These are phyloP conservation scores for Plebejus anna DNA, from an alignment of 2,888 invertebrate species.

Conservation along the genomic window DNA sequence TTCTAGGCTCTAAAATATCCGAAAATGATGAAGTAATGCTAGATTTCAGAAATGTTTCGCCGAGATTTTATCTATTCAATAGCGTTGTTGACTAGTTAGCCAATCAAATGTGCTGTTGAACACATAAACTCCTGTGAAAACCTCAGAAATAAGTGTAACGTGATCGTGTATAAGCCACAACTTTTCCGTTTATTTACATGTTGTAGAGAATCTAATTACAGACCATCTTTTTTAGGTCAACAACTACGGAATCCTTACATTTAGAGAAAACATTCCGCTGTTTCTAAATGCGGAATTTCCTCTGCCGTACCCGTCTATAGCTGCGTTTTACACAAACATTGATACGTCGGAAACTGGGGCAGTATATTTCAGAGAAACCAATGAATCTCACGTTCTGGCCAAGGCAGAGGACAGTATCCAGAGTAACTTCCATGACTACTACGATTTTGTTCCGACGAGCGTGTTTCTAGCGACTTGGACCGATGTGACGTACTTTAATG, in stretches of 20 bases:
- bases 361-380: constrained; percentile 86
- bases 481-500: constrained; percentile 88
- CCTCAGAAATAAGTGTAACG: not conserved
- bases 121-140: not conserved
- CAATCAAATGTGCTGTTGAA: not conserved
- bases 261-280: constrained; percentile 91
- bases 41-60: not conserved
- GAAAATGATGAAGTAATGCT: not conserved
- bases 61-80: no score
- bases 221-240: constrained; percentile 85
- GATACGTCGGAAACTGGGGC: constrained; percentile 87
- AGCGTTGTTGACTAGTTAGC: not conserved
- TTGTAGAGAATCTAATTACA: not conserved
- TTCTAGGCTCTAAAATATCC: not conserved
- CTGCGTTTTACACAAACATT: constrained; percentile 94
- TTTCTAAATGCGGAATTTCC: constrained; percentile 95
- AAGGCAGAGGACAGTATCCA: constrained; percentile 86
- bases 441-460: constrained; percentile 86
- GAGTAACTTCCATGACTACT: constrained; percentile 85
- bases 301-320: constrained; percentile 92
- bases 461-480: constrained; percentile 95
- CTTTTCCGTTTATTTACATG: not conserved
- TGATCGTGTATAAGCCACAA: not conserved
- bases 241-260: constrained; percentile 93
- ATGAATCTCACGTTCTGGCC: constrained; percentile 79